Evolutionary conservation across 2,113 vertebrate species (phyloP).

Genomic region (Chroicocephalus ridibundus): DNA sequence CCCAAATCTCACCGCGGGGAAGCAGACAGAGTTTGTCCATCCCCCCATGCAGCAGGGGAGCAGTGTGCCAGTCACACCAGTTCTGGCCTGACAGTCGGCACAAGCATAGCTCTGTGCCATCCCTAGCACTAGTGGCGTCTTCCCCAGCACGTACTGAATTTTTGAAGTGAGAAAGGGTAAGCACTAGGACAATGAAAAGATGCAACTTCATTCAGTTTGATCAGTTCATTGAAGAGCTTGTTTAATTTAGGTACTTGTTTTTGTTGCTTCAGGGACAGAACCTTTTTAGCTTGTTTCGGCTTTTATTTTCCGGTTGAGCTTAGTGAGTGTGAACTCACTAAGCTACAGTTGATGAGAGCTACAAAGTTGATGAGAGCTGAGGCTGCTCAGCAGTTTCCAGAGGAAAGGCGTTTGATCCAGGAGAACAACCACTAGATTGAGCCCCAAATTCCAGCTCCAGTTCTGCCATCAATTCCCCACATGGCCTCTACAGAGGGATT

Average conservation of each 20-base stretch:
- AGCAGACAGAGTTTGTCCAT: neutral
- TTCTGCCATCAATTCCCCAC: accelerated
- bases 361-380: neutral
- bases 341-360: too few species aligned
- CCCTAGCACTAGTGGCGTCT: accelerated
- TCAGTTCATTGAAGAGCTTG: neutral
- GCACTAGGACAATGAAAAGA: accelerated
- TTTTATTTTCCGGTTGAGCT: neutral
- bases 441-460: neutral
- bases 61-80: neutral
- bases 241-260: neutral
- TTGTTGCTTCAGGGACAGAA: neutral
- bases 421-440: neutral
- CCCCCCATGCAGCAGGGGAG: neutral
- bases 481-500: neutral
- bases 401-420: neutral
- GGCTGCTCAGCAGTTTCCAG: neutral
- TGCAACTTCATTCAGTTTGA: neutral
- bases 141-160: neutral
- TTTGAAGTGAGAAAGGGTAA: neutral
- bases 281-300: neutral
- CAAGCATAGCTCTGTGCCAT: accelerated
- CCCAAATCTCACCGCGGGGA: neutral
- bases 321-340: neutral
- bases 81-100: accelerated